Conservation (phyloP, 2,113 vertebrate species). For the Lophius piscatorius region DNA sequence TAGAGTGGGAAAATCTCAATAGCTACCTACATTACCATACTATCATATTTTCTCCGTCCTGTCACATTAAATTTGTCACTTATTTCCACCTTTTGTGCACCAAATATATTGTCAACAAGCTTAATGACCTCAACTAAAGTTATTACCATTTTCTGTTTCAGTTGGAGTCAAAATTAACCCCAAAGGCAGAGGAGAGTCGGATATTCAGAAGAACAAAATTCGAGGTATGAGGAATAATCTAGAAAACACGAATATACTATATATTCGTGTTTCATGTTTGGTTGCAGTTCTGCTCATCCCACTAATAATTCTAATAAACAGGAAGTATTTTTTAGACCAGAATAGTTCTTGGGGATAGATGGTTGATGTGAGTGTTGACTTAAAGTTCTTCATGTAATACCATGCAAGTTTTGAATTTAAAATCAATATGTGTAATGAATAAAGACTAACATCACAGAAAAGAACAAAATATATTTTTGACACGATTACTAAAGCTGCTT, state of each 20-base stretch:
- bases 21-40: too few relatives aligned
- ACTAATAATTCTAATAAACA: constrained; percentile 24
- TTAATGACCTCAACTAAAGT: constrained; percentile 4
- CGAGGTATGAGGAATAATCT: constrained; percentile 66
- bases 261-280: background rate
- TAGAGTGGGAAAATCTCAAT: too few relatives aligned
- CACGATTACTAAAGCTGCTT: background rate
- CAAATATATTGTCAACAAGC: background rate
- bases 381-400: constrained; percentile 12
- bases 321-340: constrained; percentile 3
- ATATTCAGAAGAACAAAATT: constrained; percentile 83
- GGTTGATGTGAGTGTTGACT: constrained; percentile 2
- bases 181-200: constrained; percentile 79
- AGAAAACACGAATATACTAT: constrained; percentile 3
- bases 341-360: background rate
- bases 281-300: background rate
- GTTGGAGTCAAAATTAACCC: constrained; percentile 83
- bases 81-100: background rate
- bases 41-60: constrained; percentile 1
- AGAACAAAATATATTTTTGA: background rate
- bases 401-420: constrained; percentile 20
- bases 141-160: constrained; percentile 57
- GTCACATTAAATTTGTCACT: background rate
- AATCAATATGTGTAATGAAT: constrained; percentile 27
- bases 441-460: constrained; percentile 3